Base-by-base conservation (phyloP, 2,888 invertebrate genomes). In the Suillia variegata region DNA sequence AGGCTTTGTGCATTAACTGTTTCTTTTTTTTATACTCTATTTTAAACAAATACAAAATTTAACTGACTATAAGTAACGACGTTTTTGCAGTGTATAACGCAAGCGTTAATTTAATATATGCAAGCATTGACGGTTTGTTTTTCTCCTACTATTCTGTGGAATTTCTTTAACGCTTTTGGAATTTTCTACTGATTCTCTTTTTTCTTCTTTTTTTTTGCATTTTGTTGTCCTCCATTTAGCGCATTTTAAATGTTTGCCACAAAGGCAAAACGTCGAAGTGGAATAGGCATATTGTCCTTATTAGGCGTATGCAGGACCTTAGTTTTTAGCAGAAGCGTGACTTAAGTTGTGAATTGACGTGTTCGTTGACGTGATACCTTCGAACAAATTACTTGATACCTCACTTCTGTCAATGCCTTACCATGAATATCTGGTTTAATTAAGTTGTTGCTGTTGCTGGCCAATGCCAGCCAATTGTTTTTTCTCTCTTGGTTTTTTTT, bases 381-480 rank as follows among this genome's bases (percentile, higher is more conserved):
- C 67, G 69, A 71, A 78, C 79, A 78, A 78, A 78, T 78, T 78
- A 74, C 70, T 79, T 78, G 70, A 77, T 79, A 73, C 79, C 74
- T n/a, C n/a, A n/a, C n/a, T 76, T 57, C 34, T 55, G 50, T n/a
- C n/a, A n/a, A n/a, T n/a, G n/a, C n/a, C n/a, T n/a, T n/a, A n/a
- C 45, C 18, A 45, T 20, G 45, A 17, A 45, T 45, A 18, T 18
- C 18, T 45, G 6, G 13, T 38, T 45, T 45, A 20, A 45, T 45
- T 45, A 45, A 45, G 45, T 45, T 45, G 45, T 45, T 20, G 20
- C 10, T 38, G 26, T 26, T 26, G 26, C 26, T n/a, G 38, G 38
- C 38, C n/a, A 10, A 38, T n/a, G 38, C 3, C 6, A 5, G 38
- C 38, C n/a, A n/a, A n/a, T n/a, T n/a, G n/a, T n/a, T n/a, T n/a